Base-by-base conservation (phyloP, 2,113 vertebrate genomes). In the Buteo buteo region DNA sequence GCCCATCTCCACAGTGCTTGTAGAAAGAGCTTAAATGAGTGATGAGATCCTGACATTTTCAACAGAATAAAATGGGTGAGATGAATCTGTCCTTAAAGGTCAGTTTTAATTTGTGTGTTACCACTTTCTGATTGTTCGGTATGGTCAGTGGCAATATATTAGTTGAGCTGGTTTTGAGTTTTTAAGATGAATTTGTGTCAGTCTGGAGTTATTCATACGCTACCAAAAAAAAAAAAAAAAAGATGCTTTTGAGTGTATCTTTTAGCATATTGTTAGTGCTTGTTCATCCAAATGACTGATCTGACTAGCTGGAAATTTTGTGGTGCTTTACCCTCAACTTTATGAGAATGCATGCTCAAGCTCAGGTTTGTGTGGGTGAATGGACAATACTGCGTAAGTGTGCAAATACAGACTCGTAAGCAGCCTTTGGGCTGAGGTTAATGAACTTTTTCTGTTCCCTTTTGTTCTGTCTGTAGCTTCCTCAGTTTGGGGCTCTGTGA, bases 301-400 rank as follows among this genome's bases (percentile, higher is more conserved):
- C 91, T 97, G 96, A 96, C 81, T 95, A 0, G 93, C 70, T 96
- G 94, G 92, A 96, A 95, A 96, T 94, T 96, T 44, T 73, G 64
- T 86, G 96, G 93, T 92, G 71, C 71, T 96, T 97, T 95, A 96
- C 97, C 76, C 10, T 74, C 9, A 13, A 1, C 47, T 1, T 72
- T 66, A 6, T 0, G 34, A 94, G 90, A 40, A 31, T 16, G 29
- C 19, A 20, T 32, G 52, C 49, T 77, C 49, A 18, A 8, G 94
- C 67, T 94, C 76, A 44, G 89, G 24, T 79, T 67, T 92, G 94
- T 90, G 94, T 96, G 94, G 95, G 96, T 86, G 94, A 85, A 55
- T 36, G 95, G 88, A 71, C 74, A 95, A 10, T 49, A 67, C 76
- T 70, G 45, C 44, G 17, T 90, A 28, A 86, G 15, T 19, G 44